These are phyloP conservation scores for Campoletis sonorensis DNA, from an alignment of 1,140 invertebrate species.

Conservation along the genomic window DNA sequence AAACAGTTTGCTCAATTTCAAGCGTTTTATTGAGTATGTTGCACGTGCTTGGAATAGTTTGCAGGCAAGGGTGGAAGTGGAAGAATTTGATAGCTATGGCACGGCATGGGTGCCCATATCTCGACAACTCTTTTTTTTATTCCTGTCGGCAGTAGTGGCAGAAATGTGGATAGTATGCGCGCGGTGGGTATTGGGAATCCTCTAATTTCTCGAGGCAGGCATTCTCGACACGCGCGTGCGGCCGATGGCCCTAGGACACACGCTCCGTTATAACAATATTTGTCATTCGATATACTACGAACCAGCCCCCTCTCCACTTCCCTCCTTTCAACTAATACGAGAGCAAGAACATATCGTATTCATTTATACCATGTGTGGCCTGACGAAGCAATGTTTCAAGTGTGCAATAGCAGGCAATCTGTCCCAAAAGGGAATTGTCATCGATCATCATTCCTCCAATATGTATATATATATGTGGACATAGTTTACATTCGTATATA, in stretches of 20 bases:
- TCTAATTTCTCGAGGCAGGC: conserved; percentile 40
- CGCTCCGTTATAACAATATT: conserved; percentile 33
- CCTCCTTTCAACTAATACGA: not conserved
- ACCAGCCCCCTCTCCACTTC: not conserved
- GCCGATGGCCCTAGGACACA: conserved; percentile 24
- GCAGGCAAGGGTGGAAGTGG: not conserved
- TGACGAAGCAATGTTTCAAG: not conserved
- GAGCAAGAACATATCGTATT: conserved; percentile 5
- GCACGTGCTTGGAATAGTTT: not conserved
- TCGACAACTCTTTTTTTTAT: not conserved
- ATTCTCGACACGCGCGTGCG: conserved; percentile 37
- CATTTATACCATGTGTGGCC: conserved; percentile 12
- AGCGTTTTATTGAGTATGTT: not conserved
- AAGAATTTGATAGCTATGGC: not conserved
- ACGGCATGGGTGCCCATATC: not conserved
- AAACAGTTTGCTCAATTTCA: not conserved
- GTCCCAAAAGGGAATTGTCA: conserved; percentile 36
- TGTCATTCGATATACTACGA: not conserved
- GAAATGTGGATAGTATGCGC: not conserved
- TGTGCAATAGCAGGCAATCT: conserved; percentile 7
- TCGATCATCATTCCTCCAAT: conserved; percentile 22
- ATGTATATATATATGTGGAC: not conserved
- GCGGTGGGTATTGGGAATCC: conserved; percentile 29
- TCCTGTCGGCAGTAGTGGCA: not conserved
- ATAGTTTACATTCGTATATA: not conserved